Conservation (phyloP, 2,888 invertebrate species). For the Agonopterix subpropinquella region DNA sequence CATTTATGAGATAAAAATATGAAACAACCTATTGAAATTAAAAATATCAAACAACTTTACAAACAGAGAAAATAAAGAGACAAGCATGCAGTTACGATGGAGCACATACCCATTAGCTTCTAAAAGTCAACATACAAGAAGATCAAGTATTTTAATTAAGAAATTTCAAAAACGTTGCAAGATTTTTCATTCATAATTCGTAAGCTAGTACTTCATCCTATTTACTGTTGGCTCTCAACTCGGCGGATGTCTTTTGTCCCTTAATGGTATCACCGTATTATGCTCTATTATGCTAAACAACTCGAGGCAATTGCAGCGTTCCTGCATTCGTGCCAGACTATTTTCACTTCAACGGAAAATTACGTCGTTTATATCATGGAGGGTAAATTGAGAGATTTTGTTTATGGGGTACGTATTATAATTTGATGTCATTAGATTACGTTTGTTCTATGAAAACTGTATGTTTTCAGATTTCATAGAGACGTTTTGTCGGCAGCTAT, state of each 20-base stretch:
- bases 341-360: conserved; percentile 54
- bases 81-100: too few species aligned
- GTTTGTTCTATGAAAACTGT: background rate
- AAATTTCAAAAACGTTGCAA: background rate
- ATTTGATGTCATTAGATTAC: background rate
- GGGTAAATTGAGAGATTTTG: conserved; percentile 35
- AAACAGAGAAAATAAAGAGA: too few species aligned
- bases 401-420: conserved; percentile 12
- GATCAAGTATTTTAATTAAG: too few species aligned
- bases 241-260: conserved; percentile 44
- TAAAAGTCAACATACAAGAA: too few species aligned
- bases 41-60: too few species aligned
- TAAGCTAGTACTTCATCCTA: conserved; percentile 13
- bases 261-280: conserved; percentile 63
- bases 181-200: conserved; percentile 11
- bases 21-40: too few species aligned
- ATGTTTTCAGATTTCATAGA: too few species aligned
- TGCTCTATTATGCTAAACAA: conserved; percentile 69
- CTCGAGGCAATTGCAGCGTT: conserved; percentile 52
- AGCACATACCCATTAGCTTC: too few species aligned
- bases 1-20: too few species aligned
- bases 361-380: conserved; percentile 34
- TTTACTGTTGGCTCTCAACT: conserved; percentile 22
- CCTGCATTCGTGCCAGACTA: conserved; percentile 39
- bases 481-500: too few species aligned